These are phyloP conservation scores for Spodoptera exigua DNA, from an alignment of 2,888 invertebrate genomes.

Conservation along the genomic window DNA sequence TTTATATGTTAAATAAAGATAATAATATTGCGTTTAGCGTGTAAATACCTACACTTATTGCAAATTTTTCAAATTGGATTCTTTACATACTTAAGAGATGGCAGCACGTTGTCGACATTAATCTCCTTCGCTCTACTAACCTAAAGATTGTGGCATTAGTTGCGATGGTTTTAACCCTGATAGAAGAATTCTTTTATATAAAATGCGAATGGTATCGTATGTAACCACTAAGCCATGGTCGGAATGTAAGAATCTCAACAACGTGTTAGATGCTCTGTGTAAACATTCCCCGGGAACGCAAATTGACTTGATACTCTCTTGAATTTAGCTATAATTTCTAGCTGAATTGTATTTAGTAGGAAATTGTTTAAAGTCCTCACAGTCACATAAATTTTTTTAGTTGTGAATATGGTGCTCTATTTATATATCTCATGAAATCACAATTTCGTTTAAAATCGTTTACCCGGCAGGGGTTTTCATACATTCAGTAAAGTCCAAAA, in stretches of 20 bases:
- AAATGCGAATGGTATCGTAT: slow-evolving; percentile 31
- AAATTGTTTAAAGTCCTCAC: too few species aligned
- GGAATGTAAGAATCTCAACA: slow-evolving; percentile 18
- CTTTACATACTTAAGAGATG: slow-evolving; percentile 25
- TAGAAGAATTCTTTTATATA: slow-evolving; percentile 40
- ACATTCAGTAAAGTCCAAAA: too few species aligned
- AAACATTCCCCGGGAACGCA: slow-evolving; percentile 1
- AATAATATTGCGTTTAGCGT: slow-evolving; percentile 13
- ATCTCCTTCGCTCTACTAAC: slow-evolving; percentile 41
- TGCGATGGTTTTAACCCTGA: slow-evolving; percentile 21
- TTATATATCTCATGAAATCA: too few species aligned
- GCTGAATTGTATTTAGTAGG: too few species aligned
- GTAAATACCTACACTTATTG: slow-evolving; percentile 10
- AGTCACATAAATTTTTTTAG: too few species aligned
- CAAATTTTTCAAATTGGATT: slow-evolving; percentile 32
- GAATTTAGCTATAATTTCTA: not conserved
- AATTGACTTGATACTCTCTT: not conserved
- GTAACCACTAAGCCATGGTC: slow-evolving; percentile 37
- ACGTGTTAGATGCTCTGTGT: not conserved
- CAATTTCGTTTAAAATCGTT: too few species aligned
- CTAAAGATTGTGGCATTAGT: slow-evolving; percentile 30
- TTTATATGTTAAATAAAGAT: too few species aligned
- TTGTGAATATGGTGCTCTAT: too few species aligned
- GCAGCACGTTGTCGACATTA: slow-evolving; percentile 33
- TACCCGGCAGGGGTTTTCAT: too few species aligned